Percentiles rank a stretch among this genome's conserved stretches.
phyloP scores from a whole-genome alignment of 1,140 invertebrate genomes.

The Lanistes nyassanus region DNA sequence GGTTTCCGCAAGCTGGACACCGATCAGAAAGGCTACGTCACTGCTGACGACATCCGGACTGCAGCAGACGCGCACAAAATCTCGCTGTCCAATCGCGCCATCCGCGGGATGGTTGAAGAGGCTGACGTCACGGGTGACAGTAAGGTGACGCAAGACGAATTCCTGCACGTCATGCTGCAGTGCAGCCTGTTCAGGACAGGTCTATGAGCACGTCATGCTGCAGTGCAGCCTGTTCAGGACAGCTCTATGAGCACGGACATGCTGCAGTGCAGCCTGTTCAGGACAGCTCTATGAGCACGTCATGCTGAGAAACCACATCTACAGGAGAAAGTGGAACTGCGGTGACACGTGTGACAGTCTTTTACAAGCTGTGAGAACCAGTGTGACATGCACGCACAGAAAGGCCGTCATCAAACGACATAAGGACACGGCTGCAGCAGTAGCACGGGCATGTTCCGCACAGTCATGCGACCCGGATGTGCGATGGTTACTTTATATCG shows the following conservation, averaged over 20 bases:
- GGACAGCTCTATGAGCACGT: background rate
- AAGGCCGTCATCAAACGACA: too few relatives aligned
- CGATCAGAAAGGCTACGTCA: constrained; percentile 48
- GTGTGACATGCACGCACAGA: too few relatives aligned
- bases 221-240: constrained; percentile 46
- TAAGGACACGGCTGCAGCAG: too few relatives aligned
- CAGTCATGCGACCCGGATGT: too few relatives aligned
- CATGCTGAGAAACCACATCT: too few relatives aligned
- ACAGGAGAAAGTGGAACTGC: too few relatives aligned
- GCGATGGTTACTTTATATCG: too few relatives aligned
- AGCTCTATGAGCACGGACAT: constrained; percentile 28
- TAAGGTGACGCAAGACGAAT: constrained; percentile 49
- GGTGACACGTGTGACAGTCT: too few relatives aligned
- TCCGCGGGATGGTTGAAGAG: constrained; percentile 61
- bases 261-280: constrained; percentile 49
- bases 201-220: background rate
- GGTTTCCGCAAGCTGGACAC: constrained; percentile 47
- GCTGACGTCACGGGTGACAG: constrained; percentile 59
- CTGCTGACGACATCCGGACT: constrained; percentile 41
- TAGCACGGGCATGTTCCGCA: too few relatives aligned
- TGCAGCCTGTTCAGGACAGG: constrained; percentile 39
- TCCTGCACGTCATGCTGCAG: constrained; percentile 55
- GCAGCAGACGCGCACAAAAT: constrained; percentile 42
- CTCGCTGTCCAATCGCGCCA: constrained; percentile 48
- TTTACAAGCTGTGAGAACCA: too few relatives aligned